Base-by-base conservation (phyloP, 2,888 invertebrate genomes). In the Thereva nobilitata region DNA sequence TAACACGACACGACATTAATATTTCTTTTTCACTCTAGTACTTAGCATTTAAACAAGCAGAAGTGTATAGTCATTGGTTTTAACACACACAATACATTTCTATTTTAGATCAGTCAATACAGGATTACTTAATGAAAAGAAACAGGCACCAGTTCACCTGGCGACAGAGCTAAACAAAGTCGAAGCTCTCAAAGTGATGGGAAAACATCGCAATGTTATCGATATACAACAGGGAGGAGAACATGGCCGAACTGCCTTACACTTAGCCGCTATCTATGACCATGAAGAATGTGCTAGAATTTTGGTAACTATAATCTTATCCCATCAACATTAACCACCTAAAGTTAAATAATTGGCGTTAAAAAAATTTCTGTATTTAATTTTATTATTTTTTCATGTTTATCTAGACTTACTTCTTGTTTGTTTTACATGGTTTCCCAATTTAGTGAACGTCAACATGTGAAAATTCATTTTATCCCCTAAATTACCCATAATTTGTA, bases 201-300 rank as follows among this genome's bases (percentile, higher is more conserved):
- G 86, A 5, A 85, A 85, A 70, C 86, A 89, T 80, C 88, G 87
- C 70, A 83, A 83, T 47, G 84, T 84, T 71, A 87, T 93, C 71
- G 86, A 93, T 77, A 87, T 90, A 3, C 87, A 91, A 72, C 85
- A 89, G 72, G 89, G 89, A 0, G 93, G 93, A 0, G 80, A 81
- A 53, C 90, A 90, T 72, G 93, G 93, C 0, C 83, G 90, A 37
- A 92, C 92, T 0, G 91, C 93, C 0, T 83, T 95, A 0, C 94
- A 94, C 76, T 85, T 92, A 69, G 92, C 93, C 0, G 93, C 93
- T 5, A 91, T 91, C 66, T 89, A 90, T 73, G 93, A 95, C 78
- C 88, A 90, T 75, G 91, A 90, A 69, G 86, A 90, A 73, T 92
- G 92, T 77, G 92, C 93, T 9, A 84, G 88, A 75, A 86, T 92